Conservation (phyloP, 2,113 vertebrate genomes). For the Copsychus sechellarum region DNA sequence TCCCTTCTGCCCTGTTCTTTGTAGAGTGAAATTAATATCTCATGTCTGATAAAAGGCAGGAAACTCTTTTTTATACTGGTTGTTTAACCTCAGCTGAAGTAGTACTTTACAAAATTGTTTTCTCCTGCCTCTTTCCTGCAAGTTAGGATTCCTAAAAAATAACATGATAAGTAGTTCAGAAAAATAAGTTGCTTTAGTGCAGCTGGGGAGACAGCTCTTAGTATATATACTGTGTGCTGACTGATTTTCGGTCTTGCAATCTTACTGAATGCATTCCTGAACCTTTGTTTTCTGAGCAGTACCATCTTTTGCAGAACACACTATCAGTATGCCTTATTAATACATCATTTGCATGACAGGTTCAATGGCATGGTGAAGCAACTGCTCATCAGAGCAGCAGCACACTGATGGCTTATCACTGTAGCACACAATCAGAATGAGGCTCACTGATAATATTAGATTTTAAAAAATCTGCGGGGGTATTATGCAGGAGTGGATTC, state of each 20-base stretch:
- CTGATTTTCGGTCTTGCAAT: conserved; percentile 55
- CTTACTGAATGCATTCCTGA: conserved; percentile 41
- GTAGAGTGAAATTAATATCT: not conserved
- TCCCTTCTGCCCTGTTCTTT: not conserved
- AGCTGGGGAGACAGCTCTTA: not conserved
- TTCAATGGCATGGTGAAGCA: conserved; percentile 48
- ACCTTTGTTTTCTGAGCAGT: conserved; percentile 54
- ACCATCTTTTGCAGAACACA: conserved; percentile 20
- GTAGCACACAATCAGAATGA: conserved; percentile 45
- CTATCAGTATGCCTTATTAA: conserved; percentile 47
- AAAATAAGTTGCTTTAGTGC: not conserved
- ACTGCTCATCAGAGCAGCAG: conserved; percentile 54
- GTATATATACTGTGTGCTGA: not conserved
- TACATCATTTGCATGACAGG: conserved; percentile 57
- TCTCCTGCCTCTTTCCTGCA: not conserved
- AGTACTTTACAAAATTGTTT: not conserved
- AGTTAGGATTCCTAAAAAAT: not conserved
- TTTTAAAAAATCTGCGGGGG: not conserved
- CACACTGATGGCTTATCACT: conserved; percentile 52
- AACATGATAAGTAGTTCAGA: not conserved
- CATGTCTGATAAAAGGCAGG: not conserved
- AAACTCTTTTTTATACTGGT: not conserved
- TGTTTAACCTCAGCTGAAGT: not conserved
- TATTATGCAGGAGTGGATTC: conserved; percentile 4
- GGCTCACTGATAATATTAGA: conserved; percentile 26